Percentiles rank a stretch among this genome's conserved stretches.
Conservation (phyloP, 1,140 invertebrate genomes). For the Alviniconcha marisindica region DNA sequence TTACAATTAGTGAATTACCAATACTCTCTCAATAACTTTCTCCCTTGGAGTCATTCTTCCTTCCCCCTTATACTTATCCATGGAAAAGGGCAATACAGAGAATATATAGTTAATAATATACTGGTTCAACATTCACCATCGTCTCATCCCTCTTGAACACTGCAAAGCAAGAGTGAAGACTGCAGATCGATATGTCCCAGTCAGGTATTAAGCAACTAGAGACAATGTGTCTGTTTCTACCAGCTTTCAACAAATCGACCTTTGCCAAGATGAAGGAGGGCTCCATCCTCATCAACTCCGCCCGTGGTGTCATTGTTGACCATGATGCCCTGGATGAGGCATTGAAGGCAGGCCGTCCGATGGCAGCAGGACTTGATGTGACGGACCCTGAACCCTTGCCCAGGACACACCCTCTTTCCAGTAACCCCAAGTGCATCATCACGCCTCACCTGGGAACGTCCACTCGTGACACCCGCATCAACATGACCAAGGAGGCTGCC, state of each 20-base stretch:
- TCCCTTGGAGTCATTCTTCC: too few relatives aligned
- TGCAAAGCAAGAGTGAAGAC: too few relatives aligned
- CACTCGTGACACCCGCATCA: constrained; percentile 84
- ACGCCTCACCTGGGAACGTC: constrained; percentile 96
- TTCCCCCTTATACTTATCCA: too few relatives aligned
- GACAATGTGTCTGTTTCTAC: too few relatives aligned
- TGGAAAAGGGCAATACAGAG: too few relatives aligned
- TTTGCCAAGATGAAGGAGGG: constrained; percentile 70
- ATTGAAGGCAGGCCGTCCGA: constrained; percentile 83
- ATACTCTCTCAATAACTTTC: too few relatives aligned
- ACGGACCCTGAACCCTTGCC: constrained; percentile 94
- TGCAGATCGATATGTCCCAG: too few relatives aligned
- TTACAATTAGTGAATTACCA: too few relatives aligned
- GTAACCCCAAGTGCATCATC: constrained; percentile 89
- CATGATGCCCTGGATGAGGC: constrained; percentile 77
- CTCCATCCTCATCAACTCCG: constrained; percentile 76
- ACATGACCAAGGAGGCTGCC: constrained; percentile 89
- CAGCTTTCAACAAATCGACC: constrained; percentile 54
- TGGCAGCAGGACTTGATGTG: constrained; percentile 93
- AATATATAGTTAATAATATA: too few relatives aligned
- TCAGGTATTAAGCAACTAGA: too few relatives aligned
- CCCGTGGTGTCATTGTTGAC: constrained; percentile 70
- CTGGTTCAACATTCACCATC: too few relatives aligned
- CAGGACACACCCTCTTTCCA: constrained; percentile 85
- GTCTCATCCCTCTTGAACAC: too few relatives aligned